A percentile compares a stretch with the other conserved stretches of the same genome.
Evolutionary conservation across 2,113 vertebrate species (phyloP).

Genomic region (Colius striatus): DNA sequence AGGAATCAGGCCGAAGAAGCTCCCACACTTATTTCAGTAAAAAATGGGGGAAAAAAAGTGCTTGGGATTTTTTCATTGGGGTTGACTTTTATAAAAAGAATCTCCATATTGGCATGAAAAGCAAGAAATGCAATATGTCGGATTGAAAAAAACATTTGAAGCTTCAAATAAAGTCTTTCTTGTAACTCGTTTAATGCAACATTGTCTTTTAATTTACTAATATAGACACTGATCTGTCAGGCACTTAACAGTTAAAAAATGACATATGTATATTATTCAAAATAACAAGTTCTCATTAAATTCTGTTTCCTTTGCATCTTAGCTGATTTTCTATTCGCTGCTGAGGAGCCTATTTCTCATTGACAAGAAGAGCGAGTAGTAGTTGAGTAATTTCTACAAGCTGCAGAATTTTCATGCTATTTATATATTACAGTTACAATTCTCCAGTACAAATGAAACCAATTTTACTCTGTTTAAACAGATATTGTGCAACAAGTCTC

Average conservation of each 20-base stretch:
- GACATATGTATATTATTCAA: not conserved
- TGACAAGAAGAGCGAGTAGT: not conserved
- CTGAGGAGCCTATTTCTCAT: not conserved
- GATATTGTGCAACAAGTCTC: not conserved
- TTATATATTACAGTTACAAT: not conserved
- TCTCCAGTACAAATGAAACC: not conserved
- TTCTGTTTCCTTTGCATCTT: slow-evolving; percentile 13
- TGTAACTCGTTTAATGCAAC: not conserved
- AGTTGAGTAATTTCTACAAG: not conserved
- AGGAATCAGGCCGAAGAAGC: not conserved
- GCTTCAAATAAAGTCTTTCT: not conserved
- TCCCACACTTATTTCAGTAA: not conserved
- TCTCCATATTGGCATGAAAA: not conserved
- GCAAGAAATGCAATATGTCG: not conserved
- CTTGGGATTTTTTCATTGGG: not conserved
- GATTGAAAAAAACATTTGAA: not conserved
- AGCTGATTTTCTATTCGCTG: not conserved
- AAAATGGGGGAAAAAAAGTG: not conserved
- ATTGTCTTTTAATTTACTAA: not conserved
- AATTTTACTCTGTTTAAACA: not conserved
- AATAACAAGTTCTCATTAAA: slow-evolving; percentile 18
- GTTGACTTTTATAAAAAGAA: not conserved
- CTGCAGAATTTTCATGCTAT: not conserved
- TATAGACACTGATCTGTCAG: not conserved
- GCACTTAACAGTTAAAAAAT: not conserved